These are phyloP conservation scores for Rhizoglyphus robini DNA, from an alignment of 1,140 invertebrate genomes.

Conservation along the genomic window DNA sequence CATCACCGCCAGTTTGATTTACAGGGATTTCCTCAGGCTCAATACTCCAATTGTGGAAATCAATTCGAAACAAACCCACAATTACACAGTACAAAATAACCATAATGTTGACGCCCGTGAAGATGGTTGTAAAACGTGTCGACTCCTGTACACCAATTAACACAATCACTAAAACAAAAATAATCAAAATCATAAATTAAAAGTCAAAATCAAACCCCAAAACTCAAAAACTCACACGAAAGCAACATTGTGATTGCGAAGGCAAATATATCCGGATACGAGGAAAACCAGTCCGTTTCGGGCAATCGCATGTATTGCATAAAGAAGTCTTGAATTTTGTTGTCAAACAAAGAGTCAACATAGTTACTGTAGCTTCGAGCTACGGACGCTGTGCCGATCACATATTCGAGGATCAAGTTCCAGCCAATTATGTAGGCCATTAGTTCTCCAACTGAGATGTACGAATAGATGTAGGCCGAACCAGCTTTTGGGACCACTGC, in stretches of 20 bases:
- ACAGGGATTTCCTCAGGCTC: background rate
- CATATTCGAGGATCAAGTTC: constrained; percentile 40
- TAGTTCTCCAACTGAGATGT: constrained; percentile 40
- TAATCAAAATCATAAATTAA: background rate
- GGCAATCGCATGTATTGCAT: constrained; percentile 48
- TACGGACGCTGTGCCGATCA: constrained; percentile 68
- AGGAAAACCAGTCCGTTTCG: constrained; percentile 49
- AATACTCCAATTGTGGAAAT: constrained; percentile 57
- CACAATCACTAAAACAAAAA: constrained; percentile 46
- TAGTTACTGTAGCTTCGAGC: constrained; percentile 76
- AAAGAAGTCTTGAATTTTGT: constrained; percentile 50
- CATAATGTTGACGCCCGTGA: constrained; percentile 65
- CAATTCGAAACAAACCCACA: constrained; percentile 61
- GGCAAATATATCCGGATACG: constrained; percentile 70
- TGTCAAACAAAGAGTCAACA: constrained; percentile 61
- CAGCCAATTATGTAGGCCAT: constrained; percentile 41
- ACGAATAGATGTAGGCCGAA: constrained; percentile 41
- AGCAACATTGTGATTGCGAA: constrained; percentile 53
- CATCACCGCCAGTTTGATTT: constrained; percentile 31
- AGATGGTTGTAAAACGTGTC: constrained; percentile 70
- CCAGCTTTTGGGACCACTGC: constrained; percentile 62
- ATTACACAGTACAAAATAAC: constrained; percentile 71
- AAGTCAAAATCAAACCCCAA: no score
- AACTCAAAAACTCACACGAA: constrained; percentile 28
- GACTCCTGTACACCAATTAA: constrained; percentile 73